phyloP scores from a whole-genome alignment of 2,797 vertebrate genomes.

The Thunnus albacares region DNA sequence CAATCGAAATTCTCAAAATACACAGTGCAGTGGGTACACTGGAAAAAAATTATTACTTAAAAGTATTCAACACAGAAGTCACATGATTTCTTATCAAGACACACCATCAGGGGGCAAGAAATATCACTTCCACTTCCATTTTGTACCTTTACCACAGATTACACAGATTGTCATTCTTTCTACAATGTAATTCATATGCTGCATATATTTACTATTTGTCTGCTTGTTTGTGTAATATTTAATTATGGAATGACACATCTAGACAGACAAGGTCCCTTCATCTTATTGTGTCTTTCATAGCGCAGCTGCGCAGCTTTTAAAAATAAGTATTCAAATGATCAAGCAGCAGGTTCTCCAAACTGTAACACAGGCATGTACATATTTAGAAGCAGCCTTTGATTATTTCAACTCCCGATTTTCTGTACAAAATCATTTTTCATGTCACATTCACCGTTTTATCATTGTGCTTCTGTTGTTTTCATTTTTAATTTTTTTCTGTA shows the following conservation, averaged over 20 bases:
- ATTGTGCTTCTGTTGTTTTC: background rate
- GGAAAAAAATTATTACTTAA: background rate
- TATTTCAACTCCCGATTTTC: background rate
- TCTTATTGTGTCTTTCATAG: constrained; percentile 5
- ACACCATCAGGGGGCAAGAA: background rate
- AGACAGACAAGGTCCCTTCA: background rate
- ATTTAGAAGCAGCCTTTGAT: constrained; percentile 33
- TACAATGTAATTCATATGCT: background rate
- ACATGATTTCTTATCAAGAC: constrained; percentile 62
- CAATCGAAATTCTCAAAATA: background rate
- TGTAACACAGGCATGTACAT: background rate
- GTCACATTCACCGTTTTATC: background rate
- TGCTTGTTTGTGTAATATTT: background rate
- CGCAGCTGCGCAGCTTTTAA: constrained; percentile 51
- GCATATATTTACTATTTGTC: background rate
- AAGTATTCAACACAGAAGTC: constrained; percentile 25
- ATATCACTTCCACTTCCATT: constrained; percentile 36
- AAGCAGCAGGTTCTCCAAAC: constrained; percentile 44
- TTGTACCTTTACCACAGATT: background rate
- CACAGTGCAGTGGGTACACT: background rate
- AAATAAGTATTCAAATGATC: constrained; percentile 65
- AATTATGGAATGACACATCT: background rate
- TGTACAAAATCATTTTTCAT: too few species aligned
- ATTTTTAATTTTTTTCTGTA: constrained; percentile 5
- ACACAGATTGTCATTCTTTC: background rate